Conservation (phyloP, 2,113 vertebrate species). For the Labeo catla region DNA sequence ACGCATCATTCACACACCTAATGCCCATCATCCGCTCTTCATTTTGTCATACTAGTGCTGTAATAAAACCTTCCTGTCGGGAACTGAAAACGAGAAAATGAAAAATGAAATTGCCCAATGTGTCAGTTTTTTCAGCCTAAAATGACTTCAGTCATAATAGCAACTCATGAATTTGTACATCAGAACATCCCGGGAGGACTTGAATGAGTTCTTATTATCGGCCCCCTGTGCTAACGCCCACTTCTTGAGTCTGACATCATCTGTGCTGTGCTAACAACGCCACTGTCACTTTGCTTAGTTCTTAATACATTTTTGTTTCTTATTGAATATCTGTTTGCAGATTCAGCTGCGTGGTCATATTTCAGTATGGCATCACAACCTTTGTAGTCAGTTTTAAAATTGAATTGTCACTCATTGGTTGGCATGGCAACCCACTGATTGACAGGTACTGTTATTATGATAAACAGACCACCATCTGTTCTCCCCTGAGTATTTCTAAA, state of each 20-base stretch:
- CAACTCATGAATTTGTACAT: neutral
- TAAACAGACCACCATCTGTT: conserved; percentile 28
- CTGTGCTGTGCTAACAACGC: neutral
- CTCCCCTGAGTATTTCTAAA: conserved; percentile 1
- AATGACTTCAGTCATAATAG: neutral
- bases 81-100: neutral
- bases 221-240: neutral
- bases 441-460: conserved; percentile 15
- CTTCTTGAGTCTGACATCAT: neutral
- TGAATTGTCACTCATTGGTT: neutral
- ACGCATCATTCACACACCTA: neutral
- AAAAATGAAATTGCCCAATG: neutral
- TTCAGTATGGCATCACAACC: neutral
- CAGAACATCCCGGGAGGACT: neutral
- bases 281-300: no score
- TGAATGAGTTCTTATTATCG: neutral
- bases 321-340: neutral
- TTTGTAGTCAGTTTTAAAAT: neutral
- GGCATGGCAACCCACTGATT: neutral
- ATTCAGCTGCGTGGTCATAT: neutral
- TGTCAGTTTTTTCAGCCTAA: neutral
- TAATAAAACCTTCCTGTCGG: neutral
- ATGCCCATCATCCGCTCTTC: neutral
- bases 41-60: neutral
- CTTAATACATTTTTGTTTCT: neutral